These are phyloP conservation scores for Arctocebus calabarensis DNA, from an alignment of 2,797 vertebrate species.

Conservation along the genomic window DNA sequence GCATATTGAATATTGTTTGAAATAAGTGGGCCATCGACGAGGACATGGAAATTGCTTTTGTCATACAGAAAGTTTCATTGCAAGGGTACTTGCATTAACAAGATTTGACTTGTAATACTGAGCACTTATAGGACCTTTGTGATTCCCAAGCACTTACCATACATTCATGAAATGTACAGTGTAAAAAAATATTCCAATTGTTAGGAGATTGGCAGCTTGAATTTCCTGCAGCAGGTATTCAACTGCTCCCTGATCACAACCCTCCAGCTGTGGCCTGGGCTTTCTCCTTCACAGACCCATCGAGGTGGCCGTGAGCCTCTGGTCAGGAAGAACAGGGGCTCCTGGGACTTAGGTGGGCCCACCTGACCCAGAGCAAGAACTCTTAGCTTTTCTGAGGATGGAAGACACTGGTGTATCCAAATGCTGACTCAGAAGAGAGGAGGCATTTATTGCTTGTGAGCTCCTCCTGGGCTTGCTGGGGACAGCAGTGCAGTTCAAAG, in stretches of 20 bases:
- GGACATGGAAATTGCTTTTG: slow-evolving; percentile 76
- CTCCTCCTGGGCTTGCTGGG: neutral
- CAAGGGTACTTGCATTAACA: slow-evolving; percentile 40
- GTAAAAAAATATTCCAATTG: slow-evolving; percentile 37
- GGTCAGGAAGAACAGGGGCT: neutral
- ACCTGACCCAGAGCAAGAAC: neutral
- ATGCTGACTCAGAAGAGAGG: neutral
- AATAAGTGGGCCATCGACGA: slow-evolving; percentile 74
- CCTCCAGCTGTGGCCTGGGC: neutral
- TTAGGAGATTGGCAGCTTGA: slow-evolving; percentile 66
- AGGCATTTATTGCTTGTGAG: rapidly evolving
- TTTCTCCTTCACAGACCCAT: neutral
- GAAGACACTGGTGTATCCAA: neutral
- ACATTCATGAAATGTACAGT: slow-evolving; percentile 57
- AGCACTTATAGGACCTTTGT: slow-evolving; percentile 66
- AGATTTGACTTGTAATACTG: slow-evolving; percentile 70
- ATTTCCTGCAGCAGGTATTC: slow-evolving; percentile 66
- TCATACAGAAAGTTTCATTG: slow-evolving; percentile 64
- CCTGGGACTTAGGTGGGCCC: neutral
- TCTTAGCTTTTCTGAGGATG: neutral
- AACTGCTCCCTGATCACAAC: slow-evolving; percentile 17
- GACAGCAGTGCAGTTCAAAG: neutral
- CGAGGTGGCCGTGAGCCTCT: neutral
- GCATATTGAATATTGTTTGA: slow-evolving; percentile 64
- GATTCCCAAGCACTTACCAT: slow-evolving; percentile 71